phyloP scores from a whole-genome alignment of 2,797 vertebrate genomes.

The Pampus argenteus region DNA sequence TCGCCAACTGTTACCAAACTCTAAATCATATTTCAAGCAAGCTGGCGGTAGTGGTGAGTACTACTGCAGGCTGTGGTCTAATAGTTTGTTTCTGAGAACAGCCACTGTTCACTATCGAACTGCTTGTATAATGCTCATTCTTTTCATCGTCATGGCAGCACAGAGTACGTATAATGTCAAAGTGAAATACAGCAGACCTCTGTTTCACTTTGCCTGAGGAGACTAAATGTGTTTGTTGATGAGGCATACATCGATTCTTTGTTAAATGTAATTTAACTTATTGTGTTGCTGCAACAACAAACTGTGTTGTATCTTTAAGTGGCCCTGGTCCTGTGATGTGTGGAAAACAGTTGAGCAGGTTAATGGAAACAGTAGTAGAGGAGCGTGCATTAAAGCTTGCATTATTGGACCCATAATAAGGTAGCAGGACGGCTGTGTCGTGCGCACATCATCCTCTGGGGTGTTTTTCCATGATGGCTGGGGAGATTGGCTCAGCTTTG shows the following conservation, averaged over 20 bases:
- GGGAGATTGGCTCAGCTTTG: constrained; percentile 30
- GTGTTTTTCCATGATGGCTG: constrained; percentile 49
- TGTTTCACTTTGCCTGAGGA: not conserved
- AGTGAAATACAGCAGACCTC: constrained; percentile 20
- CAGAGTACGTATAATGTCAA: not conserved
- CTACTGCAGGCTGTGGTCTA: not conserved
- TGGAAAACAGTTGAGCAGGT: constrained; percentile 18
- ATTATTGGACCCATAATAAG: constrained; percentile 38
- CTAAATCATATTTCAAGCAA: not conserved
- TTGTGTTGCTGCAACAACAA: not conserved
- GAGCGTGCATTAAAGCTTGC: constrained; percentile 31
- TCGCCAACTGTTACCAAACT: not conserved
- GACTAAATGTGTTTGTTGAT: constrained; percentile 20
- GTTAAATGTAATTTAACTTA: not conserved
- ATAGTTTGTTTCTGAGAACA: not conserved
- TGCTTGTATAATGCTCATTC: too few relatives aligned
- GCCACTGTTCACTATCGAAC: not conserved
- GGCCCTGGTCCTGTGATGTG: not conserved
- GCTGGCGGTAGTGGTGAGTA: not conserved
- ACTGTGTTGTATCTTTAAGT: not conserved
- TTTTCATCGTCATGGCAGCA: not conserved
- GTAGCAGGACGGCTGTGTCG: not conserved
- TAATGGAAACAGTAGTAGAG: constrained; percentile 32
- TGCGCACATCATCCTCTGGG: constrained; percentile 9
- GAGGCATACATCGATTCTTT: not conserved